Conservation (phyloP, 2,888 invertebrate genomes). For the Terebella lapidaria region DNA sequence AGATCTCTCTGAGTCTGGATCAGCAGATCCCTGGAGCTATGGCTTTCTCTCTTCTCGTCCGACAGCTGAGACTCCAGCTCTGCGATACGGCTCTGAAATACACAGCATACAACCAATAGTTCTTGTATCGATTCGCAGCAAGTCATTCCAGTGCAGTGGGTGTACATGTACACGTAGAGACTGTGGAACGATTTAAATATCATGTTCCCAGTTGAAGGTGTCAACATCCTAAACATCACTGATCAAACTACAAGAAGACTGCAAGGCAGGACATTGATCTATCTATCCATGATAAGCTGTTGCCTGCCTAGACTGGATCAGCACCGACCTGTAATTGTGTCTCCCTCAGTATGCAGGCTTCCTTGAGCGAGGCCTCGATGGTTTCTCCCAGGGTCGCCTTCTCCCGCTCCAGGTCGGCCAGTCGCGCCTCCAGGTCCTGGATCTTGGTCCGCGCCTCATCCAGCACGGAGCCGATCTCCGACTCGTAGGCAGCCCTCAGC, state of each 20-base stretch:
- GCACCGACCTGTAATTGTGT: neutral
- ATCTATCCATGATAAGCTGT: too few relatives aligned
- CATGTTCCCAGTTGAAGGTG: too few relatives aligned
- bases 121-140: too few relatives aligned
- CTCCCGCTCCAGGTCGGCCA: constrained; percentile 25
- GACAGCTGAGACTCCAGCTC: constrained; percentile 30
- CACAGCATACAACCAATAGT: too few relatives aligned
- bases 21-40: constrained; percentile 40
- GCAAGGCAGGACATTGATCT: too few relatives aligned
- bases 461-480: constrained; percentile 37
- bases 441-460: constrained; percentile 37
- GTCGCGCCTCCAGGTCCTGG: constrained; percentile 27
- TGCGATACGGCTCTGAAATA: neutral
- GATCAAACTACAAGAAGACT: too few relatives aligned
- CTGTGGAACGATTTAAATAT: too few relatives aligned
- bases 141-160: too few relatives aligned
- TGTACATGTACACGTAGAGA: too few relatives aligned
- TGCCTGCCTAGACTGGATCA: too few relatives aligned
- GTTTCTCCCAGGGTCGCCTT: neutral
- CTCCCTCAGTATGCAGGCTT: neutral
- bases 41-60: constrained; percentile 41
- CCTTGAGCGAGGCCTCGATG: neutral
- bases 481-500: constrained; percentile 44
- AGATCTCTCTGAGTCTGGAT: constrained; percentile 45
- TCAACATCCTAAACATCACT: too few relatives aligned